phyloP scores from a whole-genome alignment of 2,113 vertebrate species.

The Muntiacus reevesi region DNA sequence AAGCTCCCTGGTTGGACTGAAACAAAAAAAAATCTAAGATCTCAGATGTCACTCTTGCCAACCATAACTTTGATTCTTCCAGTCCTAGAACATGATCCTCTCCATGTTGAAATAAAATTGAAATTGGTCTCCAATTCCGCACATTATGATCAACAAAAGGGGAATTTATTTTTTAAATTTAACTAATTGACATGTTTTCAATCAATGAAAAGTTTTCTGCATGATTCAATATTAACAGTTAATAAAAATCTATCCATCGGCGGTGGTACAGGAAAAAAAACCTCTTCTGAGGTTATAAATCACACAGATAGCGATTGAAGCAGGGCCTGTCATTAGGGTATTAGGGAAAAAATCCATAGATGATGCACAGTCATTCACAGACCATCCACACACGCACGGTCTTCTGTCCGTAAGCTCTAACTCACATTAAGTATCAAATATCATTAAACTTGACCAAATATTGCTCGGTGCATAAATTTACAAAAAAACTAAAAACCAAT shows the following conservation, averaged over 20 bases:
- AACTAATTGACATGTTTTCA: constrained; percentile 45
- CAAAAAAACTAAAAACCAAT: constrained; percentile 67
- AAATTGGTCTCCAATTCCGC: background rate
- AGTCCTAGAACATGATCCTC: background rate
- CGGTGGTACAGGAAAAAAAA: constrained; percentile 44
- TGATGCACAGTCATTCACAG: background rate
- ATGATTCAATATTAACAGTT: constrained; percentile 75
- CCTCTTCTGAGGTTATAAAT: constrained; percentile 57
- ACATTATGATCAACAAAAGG: background rate
- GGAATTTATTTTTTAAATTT: constrained; percentile 50
- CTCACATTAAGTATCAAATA: constrained; percentile 64
- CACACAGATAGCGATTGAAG: constrained; percentile 36
- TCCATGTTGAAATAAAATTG: constrained; percentile 46
- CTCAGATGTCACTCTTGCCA: background rate
- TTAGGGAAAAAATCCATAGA: constrained; percentile 40
- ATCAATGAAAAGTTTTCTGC: constrained; percentile 71
- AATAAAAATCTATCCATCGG: constrained; percentile 74
- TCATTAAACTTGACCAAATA: constrained; percentile 74
- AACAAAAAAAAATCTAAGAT: background rate
- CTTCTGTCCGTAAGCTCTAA: constrained; percentile 55
- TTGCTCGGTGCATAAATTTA: constrained; percentile 38
- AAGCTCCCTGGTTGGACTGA: background rate
- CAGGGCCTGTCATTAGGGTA: constrained; percentile 12
- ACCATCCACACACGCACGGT: background rate
- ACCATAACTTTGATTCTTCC: background rate